phyloP scores from a whole-genome alignment of 2,113 vertebrate species.

The Hippoglossus stenolepis region DNA sequence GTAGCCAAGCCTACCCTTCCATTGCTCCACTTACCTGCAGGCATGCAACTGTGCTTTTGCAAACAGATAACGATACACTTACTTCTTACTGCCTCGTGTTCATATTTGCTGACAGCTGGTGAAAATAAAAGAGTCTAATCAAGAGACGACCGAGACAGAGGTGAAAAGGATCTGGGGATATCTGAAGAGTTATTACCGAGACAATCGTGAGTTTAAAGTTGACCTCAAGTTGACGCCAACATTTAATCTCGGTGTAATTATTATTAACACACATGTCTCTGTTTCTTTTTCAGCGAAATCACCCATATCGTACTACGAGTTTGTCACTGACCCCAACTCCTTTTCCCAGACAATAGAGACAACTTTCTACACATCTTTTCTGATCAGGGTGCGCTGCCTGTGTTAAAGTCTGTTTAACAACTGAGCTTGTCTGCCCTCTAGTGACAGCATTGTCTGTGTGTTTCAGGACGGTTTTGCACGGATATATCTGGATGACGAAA shows the following conservation, averaged over 20 bases:
- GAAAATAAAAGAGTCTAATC: slow-evolving; percentile 93
- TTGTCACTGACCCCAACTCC: slow-evolving; percentile 92
- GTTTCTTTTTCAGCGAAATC: slow-evolving; percentile 80
- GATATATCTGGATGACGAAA: slow-evolving; percentile 86
- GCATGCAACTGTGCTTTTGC: too few relatives aligned
- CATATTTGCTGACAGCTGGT: slow-evolving; percentile 83
- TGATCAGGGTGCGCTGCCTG: slow-evolving; percentile 89
- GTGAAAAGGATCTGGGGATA: slow-evolving; percentile 93
- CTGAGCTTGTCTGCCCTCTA: slow-evolving; percentile 13
- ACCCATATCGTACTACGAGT: slow-evolving; percentile 94
- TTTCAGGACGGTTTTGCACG: slow-evolving; percentile 92
- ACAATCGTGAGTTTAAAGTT: slow-evolving; percentile 87
- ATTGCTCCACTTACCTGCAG: not conserved
- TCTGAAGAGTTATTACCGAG: slow-evolving; percentile 84
- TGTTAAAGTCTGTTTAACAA: not conserved
- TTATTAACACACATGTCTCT: not conserved
- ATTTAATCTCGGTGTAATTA: not conserved
- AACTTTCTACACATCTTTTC: slow-evolving; percentile 96
- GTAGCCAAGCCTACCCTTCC: slow-evolving; percentile 71
- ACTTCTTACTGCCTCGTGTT: not conserved
- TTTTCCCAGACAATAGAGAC: slow-evolving; percentile 95
- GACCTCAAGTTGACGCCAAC: not conserved
- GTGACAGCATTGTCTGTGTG: slow-evolving; percentile 30
- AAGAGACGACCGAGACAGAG: slow-evolving; percentile 97
- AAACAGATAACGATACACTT: not conserved